These are phyloP conservation scores for Ptychodera flava DNA, from an alignment of 35 echinoderm and acorn worm species.

Conservation along the genomic window DNA sequence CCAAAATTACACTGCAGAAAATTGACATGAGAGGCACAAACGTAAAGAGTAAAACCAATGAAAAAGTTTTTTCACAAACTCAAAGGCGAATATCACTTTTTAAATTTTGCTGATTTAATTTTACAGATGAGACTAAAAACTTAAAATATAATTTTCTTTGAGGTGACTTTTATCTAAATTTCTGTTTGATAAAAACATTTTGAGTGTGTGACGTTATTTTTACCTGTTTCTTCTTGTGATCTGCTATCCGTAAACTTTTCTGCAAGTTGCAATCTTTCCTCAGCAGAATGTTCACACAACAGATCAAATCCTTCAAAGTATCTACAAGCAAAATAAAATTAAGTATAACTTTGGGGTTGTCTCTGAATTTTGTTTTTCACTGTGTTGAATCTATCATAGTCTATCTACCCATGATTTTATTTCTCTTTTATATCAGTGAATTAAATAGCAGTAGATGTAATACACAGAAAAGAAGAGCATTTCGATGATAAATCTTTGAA, in stretches of 20 bases:
- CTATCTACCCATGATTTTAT: not conserved
- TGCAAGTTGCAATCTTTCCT: constrained; percentile 56
- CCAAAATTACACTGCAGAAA: no score
- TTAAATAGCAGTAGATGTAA: not conserved
- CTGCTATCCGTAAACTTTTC: constrained; percentile 31
- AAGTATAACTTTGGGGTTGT: not conserved
- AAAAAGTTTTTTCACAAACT: no score
- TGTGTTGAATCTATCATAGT: not conserved
- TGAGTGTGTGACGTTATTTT: no score
- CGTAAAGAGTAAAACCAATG: no score
- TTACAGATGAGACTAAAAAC: no score
- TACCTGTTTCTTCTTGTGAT: constrained; percentile 56
- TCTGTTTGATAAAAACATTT: no score
- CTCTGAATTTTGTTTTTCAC: not conserved
- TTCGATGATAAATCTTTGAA: not conserved
- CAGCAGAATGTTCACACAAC: constrained; percentile 44
- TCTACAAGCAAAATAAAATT: constrained; percentile 18
- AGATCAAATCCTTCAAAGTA: constrained; percentile 94
- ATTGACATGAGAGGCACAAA: no score
- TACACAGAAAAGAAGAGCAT: not conserved
- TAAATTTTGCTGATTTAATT: no score
- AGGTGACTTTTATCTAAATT: no score
- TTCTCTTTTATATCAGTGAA: not conserved
- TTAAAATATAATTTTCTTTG: no score
- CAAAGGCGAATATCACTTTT: no score